phyloP scores from a whole-genome alignment of 2,888 invertebrate genomes.

The Chrysomela aeneicollis region DNA sequence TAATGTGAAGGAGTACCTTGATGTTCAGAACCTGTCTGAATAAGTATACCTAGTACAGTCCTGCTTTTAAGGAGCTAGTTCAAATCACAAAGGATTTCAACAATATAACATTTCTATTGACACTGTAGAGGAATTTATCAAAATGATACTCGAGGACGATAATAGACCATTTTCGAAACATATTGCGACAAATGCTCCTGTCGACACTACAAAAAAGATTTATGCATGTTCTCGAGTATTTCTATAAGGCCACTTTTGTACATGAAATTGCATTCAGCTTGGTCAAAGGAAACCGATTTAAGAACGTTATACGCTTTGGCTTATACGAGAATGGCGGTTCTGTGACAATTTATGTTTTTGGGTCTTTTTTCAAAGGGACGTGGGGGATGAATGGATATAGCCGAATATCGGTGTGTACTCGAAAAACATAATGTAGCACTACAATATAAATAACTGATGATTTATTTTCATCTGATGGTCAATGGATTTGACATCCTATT shows the following conservation, averaged over 20 bases:
- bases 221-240: constrained; percentile 47
- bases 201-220: constrained; percentile 50
- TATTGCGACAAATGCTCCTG: constrained; percentile 49
- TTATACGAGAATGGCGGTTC: constrained; percentile 32
- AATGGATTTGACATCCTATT: neutral
- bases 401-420: constrained; percentile 25
- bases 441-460: neutral
- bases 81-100: constrained; percentile 29
- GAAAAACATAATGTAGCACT: constrained; percentile 3
- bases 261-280: constrained; percentile 47
- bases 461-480: neutral
- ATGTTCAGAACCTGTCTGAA: too few relatives aligned
- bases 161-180: constrained; percentile 50
- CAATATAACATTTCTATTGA: constrained; percentile 37
- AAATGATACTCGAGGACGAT: constrained; percentile 52
- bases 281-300: constrained; percentile 44
- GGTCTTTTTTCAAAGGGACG: constrained; percentile 29
- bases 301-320: constrained; percentile 22
- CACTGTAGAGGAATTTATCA: constrained; percentile 44
- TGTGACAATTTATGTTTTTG: constrained; percentile 38
- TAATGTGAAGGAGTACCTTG: too few relatives aligned
- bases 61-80: constrained; percentile 25
- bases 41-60: constrained; percentile 22
- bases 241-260: constrained; percentile 47
- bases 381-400: constrained; percentile 20